Conservation (phyloP, 2,888 invertebrate species). For the Eurytoma adleriae region DNA sequence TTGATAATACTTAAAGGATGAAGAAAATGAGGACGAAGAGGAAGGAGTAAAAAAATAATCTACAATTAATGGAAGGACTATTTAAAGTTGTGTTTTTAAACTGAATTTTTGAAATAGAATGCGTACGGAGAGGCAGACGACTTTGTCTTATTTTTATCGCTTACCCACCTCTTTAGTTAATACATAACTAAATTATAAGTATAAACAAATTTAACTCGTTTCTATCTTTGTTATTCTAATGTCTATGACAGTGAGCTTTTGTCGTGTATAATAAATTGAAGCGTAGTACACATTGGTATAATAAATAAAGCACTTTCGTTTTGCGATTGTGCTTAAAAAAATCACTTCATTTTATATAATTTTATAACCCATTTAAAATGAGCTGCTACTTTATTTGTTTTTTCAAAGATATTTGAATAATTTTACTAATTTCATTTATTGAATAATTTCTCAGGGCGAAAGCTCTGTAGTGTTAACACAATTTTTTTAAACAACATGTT, state of each 20-base stretch:
- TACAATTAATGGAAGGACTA: conserved; percentile 72
- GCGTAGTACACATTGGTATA: conserved; percentile 56
- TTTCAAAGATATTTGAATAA: no score
- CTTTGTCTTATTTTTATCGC: conserved; percentile 62
- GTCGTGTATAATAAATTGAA: conserved; percentile 56
- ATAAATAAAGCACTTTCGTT: conserved; percentile 52
- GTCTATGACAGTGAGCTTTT: conserved; percentile 58
- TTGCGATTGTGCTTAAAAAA: conserved; percentile 51
- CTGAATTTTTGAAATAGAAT: conserved; percentile 75
- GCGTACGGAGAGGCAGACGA: conserved; percentile 73
- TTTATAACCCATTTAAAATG: not conserved
- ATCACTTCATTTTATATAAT: not conserved
- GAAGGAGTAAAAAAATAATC: conserved; percentile 66
- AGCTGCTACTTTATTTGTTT: no score
- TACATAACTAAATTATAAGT: conserved; percentile 1
- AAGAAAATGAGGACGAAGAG: conserved; percentile 67
- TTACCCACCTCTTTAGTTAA: conserved; percentile 48
- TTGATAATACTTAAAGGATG: conserved; percentile 63
- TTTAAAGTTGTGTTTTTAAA: conserved; percentile 75
- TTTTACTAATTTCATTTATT: no score
- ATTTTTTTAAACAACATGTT: no score
- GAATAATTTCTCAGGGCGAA: no score
- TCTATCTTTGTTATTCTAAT: conserved; percentile 57
- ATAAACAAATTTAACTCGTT: conserved; percentile 41
- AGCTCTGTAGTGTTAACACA: no score